These are phyloP conservation scores for Metaphire vulgaris DNA, from an alignment of 1,140 invertebrate species.

Conservation along the genomic window DNA sequence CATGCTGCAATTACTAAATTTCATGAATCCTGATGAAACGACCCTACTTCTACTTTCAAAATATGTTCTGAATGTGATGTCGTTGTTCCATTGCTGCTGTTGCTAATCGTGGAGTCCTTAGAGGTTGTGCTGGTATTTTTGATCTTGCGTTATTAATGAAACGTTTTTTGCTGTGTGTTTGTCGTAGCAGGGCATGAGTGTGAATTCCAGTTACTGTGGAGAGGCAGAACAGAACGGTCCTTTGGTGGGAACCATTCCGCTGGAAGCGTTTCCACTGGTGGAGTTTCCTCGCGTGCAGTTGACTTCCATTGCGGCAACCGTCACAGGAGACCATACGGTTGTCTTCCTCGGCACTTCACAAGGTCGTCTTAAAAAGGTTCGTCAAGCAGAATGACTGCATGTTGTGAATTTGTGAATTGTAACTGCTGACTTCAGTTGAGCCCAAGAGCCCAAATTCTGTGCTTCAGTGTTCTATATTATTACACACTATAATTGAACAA, in stretches of 20 bases:
- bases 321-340: constrained; percentile 3
- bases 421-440: not conserved
- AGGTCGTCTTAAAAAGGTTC: constrained; percentile 19
- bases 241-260: constrained; percentile 13
- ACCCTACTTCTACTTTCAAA: too few species aligned
- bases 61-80: too few species aligned
- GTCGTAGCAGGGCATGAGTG: not conserved
- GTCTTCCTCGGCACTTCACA: constrained; percentile 14
- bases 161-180: too few species aligned
- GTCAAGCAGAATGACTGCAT: not conserved
- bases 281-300: not conserved
- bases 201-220: constrained; percentile 6
- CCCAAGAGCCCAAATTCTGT: not conserved
- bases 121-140: too few species aligned
- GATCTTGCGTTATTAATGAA: too few species aligned
- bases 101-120: too few species aligned
- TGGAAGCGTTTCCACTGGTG: not conserved
- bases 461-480: too few species aligned
- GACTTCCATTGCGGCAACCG: constrained; percentile 17
- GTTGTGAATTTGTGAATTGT: constrained; percentile 4
- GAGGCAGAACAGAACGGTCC: constrained; percentile 15
- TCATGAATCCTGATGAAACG: too few species aligned
- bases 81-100: too few species aligned
- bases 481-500: too few species aligned
- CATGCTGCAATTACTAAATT: too few species aligned